Evolutionary conservation across 2,797 vertebrate species (phyloP).

Genomic region (Coilia nasus): DNA sequence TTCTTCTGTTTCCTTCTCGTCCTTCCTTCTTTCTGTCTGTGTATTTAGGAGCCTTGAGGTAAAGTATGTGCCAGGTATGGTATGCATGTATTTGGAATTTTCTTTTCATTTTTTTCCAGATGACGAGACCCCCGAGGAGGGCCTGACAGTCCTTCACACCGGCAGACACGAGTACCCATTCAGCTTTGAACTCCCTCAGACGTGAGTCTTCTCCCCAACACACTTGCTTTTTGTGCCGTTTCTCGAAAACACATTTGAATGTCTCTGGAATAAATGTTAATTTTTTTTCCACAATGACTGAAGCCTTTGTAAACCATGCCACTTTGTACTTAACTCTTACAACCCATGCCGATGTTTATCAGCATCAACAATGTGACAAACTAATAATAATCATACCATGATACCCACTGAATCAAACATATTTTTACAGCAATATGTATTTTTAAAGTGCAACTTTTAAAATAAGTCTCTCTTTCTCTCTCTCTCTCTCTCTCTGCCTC

Average conservation of each 20-base stretch:
- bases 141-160: slow-evolving; percentile 87
- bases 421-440: neutral
- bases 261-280: neutral
- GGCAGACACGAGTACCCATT: slow-evolving; percentile 97
- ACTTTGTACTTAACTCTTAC: neutral
- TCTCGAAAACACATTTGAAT: neutral
- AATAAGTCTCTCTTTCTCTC: neutral
- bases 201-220: slow-evolving; percentile 77
- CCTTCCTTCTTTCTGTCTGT: slow-evolving; percentile 28
- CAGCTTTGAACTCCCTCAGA: slow-evolving; percentile 98
- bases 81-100: slow-evolving; percentile 83
- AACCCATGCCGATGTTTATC: neutral
- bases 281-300: neutral
- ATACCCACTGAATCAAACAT: neutral
- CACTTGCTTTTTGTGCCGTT: neutral
- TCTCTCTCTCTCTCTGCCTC: slow-evolving; percentile 1
- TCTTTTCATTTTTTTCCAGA: slow-evolving; percentile 77
- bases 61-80: slow-evolving; percentile 78
- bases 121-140: slow-evolving; percentile 89
- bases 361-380: neutral
- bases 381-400: neutral
- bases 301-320: neutral
- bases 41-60: slow-evolving; percentile 50
- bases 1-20: slow-evolving; percentile 6
- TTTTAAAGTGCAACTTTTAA: neutral